Base-by-base conservation (phyloP, 2,888 invertebrate genomes). In the Augochlorella aurata region DNA sequence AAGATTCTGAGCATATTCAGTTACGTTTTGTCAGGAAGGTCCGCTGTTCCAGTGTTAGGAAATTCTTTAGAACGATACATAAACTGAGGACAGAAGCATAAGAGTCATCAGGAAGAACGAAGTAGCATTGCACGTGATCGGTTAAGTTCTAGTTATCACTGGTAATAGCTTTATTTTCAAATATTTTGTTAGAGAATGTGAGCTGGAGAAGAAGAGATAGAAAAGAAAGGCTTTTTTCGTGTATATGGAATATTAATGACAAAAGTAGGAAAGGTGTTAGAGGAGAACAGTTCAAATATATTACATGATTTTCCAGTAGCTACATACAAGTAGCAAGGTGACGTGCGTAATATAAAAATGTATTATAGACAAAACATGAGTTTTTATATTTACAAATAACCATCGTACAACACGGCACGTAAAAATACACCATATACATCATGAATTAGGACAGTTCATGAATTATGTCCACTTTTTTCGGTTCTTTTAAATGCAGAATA, bases 261-360 rank as follows among this genome's bases (percentile, higher is more conserved):
- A 24, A 24, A 24, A 14, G 54, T 24, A 16, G 58, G 58, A 2
- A 24, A 24, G 24, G 16, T 16, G 24, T 58, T 24, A 0, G 8
- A 24, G 24, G 24, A 24, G 58, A 58, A 24, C 8, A 58, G 24
- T 7, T 58, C 21, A 58, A 58, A 58, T 58, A 58, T 58, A 58
- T 58, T 58, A 58, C 58, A 58, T 58, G 58, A 58, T 58, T 24
- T 24, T 24, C 58, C 58, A 24, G 58, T 58, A 24, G 58, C 58
- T 58, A 24, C 24, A 14, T 24, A 58, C 58, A 14, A 24, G 58
- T 58, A 24, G 58, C 24, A 24, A 24, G 24, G 58, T 7, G 16
- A 24, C 21, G 58, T 58, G 58, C 24, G 5, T 24, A 58, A 14
- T 58, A 58, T 24, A 24, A 58, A 16, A 58, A 24, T 14, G 24